Percentiles rank a stretch among this genome's conserved stretches.
Evolutionary conservation across 2,888 invertebrate species (phyloP).

Genomic region (Caenorhabditis drosophilae): DNA sequence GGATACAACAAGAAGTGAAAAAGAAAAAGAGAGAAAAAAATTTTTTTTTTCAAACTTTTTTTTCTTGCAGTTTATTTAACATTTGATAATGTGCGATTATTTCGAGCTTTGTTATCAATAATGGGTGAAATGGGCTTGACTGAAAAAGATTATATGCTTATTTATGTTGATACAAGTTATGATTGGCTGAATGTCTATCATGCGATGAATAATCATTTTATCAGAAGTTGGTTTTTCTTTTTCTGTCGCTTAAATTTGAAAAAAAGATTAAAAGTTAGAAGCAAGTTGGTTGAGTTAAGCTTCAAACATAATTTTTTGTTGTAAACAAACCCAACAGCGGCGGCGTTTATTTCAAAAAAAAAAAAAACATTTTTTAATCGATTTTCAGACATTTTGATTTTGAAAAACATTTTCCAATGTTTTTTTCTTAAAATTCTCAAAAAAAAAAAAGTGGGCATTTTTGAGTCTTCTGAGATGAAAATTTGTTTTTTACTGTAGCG

Average conservation of each 20-base stretch:
- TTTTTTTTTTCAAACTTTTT: conserved; percentile 1
- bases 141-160: conserved; percentile 81
- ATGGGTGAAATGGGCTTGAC: conserved; percentile 80
- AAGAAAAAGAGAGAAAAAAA: no score
- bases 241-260: conserved; percentile 2
- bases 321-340: neutral
- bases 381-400: no score
- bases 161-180: conserved; percentile 86
- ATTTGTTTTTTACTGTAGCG: no score
- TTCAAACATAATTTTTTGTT: neutral
- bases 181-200: conserved; percentile 72
- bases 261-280: no score
- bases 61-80: conserved; percentile 85
- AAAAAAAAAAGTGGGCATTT: no score
- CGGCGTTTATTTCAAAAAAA: no score
- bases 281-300: neutral
- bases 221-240: conserved; percentile 52
- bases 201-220: conserved; percentile 69
- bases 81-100: conserved; percentile 84
- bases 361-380: no score
- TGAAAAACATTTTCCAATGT: no score
- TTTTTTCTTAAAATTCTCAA: no score
- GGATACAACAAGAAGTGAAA: conserved; percentile 81
- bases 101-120: conserved; percentile 83
- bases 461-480: no score